Base-by-base conservation (phyloP, 2,113 vertebrate genomes). In the Cariama cristata region DNA sequence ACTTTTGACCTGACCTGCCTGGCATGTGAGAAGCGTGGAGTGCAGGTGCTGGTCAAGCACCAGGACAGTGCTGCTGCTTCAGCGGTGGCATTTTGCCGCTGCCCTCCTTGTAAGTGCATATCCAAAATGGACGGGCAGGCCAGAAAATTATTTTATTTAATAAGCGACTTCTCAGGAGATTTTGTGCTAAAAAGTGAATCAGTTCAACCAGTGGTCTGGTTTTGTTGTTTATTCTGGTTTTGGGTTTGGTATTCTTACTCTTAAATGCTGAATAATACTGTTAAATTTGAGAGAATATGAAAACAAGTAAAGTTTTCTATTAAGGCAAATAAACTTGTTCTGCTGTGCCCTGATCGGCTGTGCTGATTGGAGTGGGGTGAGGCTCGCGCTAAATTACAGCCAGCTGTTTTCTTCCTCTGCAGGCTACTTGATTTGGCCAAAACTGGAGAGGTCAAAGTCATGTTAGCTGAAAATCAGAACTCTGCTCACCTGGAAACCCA, bases 101-200 rank as follows among this genome's bases (percentile, higher is more conserved):
- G 44, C 14, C 17, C 12, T 92, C 17, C 67, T 28, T 33, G 14
- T 24, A 24, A 53, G 8, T 18, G 21, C 16, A 9, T 16, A 22
- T 28, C 38, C 49, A 56, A 44, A 63, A 67, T 6, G 18, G 35
- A 40, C 26, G 49, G 33, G 50, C 28, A 28, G 60, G 50, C 6
- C 32, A 89, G 50, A 49, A 91, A 87, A 63, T 11, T 0, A 21
- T 60, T 63, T n/a, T 14, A 40, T 88, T 74, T 38, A 59, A 32
- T 8, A 67, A 60, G 1, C 0, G 0, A 77, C 4, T n/a, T 79
- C 38, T 84, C 38, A 64, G n/a, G 16, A 30, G 58, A 56, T 55
- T 85, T 59, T 18, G 6, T 77, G 21, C 55, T 55, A 45, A 52
- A 73, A 86, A 50, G 11, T 2, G 8, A 58, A 62, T 7, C n/a